Evolutionary conservation across 2,888 invertebrate species (phyloP).

Genomic region (Aporophyla nigra): DNA sequence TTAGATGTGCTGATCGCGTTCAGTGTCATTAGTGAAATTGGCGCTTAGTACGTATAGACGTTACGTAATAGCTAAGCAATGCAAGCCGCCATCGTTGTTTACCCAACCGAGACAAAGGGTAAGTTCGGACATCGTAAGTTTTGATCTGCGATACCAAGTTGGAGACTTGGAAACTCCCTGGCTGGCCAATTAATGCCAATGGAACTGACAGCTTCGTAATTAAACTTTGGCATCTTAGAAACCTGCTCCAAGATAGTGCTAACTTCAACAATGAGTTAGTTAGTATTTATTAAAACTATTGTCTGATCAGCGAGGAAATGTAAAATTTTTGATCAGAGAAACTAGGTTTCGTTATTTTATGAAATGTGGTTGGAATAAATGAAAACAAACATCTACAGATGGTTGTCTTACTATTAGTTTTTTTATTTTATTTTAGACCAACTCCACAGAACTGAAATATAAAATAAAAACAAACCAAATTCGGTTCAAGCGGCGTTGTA

Average conservation of each 20-base stretch:
- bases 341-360: background rate
- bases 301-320: slow-evolving; percentile 17
- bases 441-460: background rate
- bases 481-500: background rate
- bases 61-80: slow-evolving; percentile 7
- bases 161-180: slow-evolving; percentile 28
- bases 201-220: slow-evolving; percentile 60
- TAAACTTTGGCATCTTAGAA: slow-evolving; percentile 56
- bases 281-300: slow-evolving; percentile 26
- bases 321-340: slow-evolving; percentile 4
- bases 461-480: background rate
- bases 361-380: background rate
- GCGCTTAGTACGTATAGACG: background rate
- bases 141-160: slow-evolving; percentile 58
- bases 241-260: slow-evolving; percentile 33
- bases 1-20: no score
- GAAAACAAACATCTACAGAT: background rate
- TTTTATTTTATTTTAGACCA: background rate
- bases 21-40: no score
- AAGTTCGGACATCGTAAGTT: slow-evolving; percentile 62
- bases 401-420: background rate
- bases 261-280: slow-evolving; percentile 28
- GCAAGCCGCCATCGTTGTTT: slow-evolving; percentile 42
- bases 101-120: slow-evolving; percentile 57
- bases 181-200: slow-evolving; percentile 55